phyloP scores from a whole-genome alignment of 2,797 vertebrate species.

The Acipenser ruthenus region DNA sequence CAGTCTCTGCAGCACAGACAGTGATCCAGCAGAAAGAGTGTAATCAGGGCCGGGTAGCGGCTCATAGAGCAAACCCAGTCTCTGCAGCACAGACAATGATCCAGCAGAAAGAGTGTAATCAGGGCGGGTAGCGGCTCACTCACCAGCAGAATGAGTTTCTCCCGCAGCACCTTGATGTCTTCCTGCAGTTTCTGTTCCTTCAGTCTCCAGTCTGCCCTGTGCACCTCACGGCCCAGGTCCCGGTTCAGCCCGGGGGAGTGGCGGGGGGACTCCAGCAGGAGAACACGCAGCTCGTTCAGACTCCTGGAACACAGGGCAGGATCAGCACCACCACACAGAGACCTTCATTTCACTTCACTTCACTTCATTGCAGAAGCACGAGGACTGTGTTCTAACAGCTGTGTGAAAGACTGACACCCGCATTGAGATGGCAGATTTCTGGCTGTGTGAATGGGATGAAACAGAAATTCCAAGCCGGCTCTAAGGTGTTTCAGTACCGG shows the following conservation, averaged over 20 bases:
- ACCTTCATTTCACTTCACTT: not conserved
- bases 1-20: too few relatives aligned
- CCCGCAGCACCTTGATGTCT: slow-evolving; percentile 83
- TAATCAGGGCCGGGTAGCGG: not conserved
- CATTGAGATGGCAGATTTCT: too few relatives aligned
- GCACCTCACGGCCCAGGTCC: slow-evolving; percentile 80
- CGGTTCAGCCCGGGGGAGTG: slow-evolving; percentile 80
- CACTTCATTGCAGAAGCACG: not conserved
- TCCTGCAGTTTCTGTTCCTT: slow-evolving; percentile 97
- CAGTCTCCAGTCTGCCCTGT: slow-evolving; percentile 87
- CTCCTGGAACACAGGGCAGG: slow-evolving; percentile 54
- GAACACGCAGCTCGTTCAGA: slow-evolving; percentile 80
- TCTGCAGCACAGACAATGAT: too few relatives aligned
- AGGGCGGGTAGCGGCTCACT: slow-evolving; percentile 21
- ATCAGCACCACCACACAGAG: not conserved
- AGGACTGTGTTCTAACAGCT: not conserved
- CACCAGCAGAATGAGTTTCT: slow-evolving; percentile 86
- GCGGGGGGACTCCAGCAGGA: slow-evolving; percentile 81
- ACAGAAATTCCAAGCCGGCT: too few relatives aligned
- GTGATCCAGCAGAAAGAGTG: not conserved
- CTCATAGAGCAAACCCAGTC: not conserved
- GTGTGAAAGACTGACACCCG: too few relatives aligned
- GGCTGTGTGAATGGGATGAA: too few relatives aligned
- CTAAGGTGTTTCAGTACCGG: too few relatives aligned
- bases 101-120: not conserved